Evolutionary conservation across 1,140 invertebrate genomes (phyloP), one percentile per base, ranked within the genome.

Genomic region (Diabrotica undecimpunctata): DNA sequence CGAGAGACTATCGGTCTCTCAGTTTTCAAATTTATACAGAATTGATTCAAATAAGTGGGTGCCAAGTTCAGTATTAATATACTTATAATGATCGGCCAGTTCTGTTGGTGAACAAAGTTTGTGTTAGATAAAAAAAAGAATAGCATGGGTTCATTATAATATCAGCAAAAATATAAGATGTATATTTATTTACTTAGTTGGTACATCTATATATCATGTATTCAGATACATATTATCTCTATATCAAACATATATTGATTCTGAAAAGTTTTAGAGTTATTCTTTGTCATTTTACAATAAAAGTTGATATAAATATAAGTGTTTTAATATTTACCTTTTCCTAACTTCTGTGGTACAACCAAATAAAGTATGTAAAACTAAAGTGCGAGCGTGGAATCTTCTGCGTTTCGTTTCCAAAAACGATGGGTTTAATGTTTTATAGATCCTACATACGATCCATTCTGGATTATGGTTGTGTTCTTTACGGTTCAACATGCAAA

Each of bases 211-310:
- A 46, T 75, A 75, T 77, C 72, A 75, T 75, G 72, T 76, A 76
- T 66, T 75, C 71, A 66, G 74, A 72, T 74, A 75, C 69, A 75
- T 75, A 73, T 73, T 76, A 74, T 76, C 75, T 69, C 71, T 75
- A 75, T 77, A 77, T 77, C 73, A 77, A 75, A 74, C 73, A 70
- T 75, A 76, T 71, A 72, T 71, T 74, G 66, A 76, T 75, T 75
- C 72, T 74, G 73, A 78, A 65, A 74, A 77, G 67, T 76, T 77
- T 78, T 77, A 77, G 76, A 77, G 71, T 77, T 77, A 77, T 78
- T 78, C 77, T 78, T 78, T 77, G 77, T 78, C 74, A 78, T 78
- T 78, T 78, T 78, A 77, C 75, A 78, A 78, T 78, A 78, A 77
- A 78, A 75, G 69, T 70, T 70, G 64, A 70, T 60, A 70, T 62